Evolutionary conservation across 2,113 vertebrate species (phyloP), one percentile per base, ranked within the genome.

Genomic region (Myotis brandtii): DNA sequence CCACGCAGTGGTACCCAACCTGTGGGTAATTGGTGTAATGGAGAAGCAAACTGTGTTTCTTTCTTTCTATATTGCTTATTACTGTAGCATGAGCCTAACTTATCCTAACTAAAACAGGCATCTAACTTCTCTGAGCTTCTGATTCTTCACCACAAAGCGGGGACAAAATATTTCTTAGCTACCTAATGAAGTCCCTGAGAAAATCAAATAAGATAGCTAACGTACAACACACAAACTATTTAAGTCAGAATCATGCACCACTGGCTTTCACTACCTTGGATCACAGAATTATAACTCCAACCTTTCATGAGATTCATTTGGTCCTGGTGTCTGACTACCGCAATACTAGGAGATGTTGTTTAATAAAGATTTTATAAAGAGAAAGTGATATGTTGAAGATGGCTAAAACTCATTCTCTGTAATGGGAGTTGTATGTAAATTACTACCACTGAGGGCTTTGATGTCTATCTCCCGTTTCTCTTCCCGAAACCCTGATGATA

Each of bases 241-340:
- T 79, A 96, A 93, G 48, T 81, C 76, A 85, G 59, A 81, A 76
- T 91, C 50, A 73, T 66, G 27, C 17, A n/a, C 9, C 30, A 37
- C 11, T 43, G 77, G 64, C 20, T 88, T 81, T 86, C 59, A 76
- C 20, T 86, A 40, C 18, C 89, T 64, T 93, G 40, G 20, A 86
- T 86, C 43, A 75, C 52, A 91, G 66, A 95, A 92, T 93, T 73
- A 72, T n/a, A 94, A 93, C 17, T 88, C 25, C 27, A 64, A 84
- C 1, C 32, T 48, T 95, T 95, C 43, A 27, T 69, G 73, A 89
- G 69, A 82, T 89, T 76, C n/a, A 89, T 86, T 89, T 96, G 69
- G 48, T 30, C 30, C 20, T 88, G 59, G 9, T 75, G 52, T 90
- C 52, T 95, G 17, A 91, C 79, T 93, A 56, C 92, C 52, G 91